Conservation (phyloP, 1,140 invertebrate species). For the Reticulitermes speratus region DNA sequence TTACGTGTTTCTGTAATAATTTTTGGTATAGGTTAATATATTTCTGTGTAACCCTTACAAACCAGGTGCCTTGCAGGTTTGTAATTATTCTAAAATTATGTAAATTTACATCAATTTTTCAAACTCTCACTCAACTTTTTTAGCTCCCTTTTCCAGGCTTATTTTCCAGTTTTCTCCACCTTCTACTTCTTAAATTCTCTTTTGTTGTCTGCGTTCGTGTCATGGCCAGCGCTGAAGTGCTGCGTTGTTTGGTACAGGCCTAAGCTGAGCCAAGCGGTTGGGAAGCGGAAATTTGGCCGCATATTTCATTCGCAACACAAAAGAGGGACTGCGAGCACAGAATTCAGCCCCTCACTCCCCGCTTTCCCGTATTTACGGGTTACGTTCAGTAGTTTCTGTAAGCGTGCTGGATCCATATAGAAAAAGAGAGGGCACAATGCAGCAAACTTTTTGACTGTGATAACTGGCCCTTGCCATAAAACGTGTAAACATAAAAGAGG, state of each 20-base stretch:
- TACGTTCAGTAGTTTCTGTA: not conserved
- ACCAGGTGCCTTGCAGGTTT: not conserved
- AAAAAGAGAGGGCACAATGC: not conserved
- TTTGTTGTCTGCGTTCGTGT: not conserved
- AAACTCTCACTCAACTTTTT: slow-evolving; percentile 3
- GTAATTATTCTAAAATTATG: slow-evolving; percentile 17
- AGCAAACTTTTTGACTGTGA: not conserved
- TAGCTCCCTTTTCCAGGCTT: not conserved
- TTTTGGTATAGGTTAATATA: not conserved
- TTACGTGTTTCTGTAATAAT: not conserved
- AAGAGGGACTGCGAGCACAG: not conserved
- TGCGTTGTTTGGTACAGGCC: not conserved
- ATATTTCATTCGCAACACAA: slow-evolving; percentile 11
- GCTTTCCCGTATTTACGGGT: not conserved
- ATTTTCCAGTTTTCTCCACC: not conserved
- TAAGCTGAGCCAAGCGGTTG: not conserved
- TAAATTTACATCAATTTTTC: slow-evolving; percentile 9
- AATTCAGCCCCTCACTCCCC: not conserved
- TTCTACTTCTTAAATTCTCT: not conserved
- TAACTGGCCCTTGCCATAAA: not conserved
- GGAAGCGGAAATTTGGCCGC: slow-evolving; percentile 12
- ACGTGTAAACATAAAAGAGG: not conserved
- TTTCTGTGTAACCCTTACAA: not conserved
- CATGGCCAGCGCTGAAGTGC: not conserved
- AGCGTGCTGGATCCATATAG: not conserved